These are phyloP conservation scores for Ceratothoa steindachneri DNA, from an alignment of 2,888 invertebrate species.

Conservation along the genomic window DNA sequence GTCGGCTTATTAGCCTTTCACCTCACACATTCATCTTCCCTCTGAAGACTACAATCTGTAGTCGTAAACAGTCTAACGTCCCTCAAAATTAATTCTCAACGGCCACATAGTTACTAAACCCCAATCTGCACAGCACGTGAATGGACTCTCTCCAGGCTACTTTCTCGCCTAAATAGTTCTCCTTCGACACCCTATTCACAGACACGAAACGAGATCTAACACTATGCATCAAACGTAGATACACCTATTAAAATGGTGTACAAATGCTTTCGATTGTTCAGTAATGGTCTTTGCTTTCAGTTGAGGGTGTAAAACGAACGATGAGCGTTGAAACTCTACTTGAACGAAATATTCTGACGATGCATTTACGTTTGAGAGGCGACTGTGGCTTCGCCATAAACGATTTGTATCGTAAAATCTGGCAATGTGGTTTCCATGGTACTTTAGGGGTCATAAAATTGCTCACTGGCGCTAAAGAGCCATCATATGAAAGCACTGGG, in stretches of 20 bases:
- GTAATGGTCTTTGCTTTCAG: neutral
- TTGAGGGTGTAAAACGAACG: neutral
- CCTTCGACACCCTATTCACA: neutral
- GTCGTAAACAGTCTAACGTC: conserved; percentile 12
- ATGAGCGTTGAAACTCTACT: neutral
- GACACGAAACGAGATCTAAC: neutral
- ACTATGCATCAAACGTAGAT: neutral
- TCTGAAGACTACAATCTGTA: neutral
- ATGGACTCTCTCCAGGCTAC: neutral
- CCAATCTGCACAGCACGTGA: neutral
- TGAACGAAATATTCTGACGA: neutral
- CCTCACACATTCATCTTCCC: neutral
- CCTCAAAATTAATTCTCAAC: conserved; percentile 8
- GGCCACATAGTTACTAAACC: neutral
- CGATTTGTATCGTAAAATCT: conserved; percentile 8
- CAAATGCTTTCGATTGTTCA: neutral
- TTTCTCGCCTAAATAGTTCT: neutral
- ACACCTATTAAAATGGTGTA: neutral
- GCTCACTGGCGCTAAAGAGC: neutral
- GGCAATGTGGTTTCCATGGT: conserved; percentile 5
- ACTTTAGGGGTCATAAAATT: conserved; percentile 10
- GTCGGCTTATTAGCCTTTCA: neutral
- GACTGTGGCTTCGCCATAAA: neutral
- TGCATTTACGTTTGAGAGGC: neutral
- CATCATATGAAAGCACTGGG: neutral